phyloP scores from a whole-genome alignment of 1,140 invertebrate species.

The Chelonus insularis region DNA sequence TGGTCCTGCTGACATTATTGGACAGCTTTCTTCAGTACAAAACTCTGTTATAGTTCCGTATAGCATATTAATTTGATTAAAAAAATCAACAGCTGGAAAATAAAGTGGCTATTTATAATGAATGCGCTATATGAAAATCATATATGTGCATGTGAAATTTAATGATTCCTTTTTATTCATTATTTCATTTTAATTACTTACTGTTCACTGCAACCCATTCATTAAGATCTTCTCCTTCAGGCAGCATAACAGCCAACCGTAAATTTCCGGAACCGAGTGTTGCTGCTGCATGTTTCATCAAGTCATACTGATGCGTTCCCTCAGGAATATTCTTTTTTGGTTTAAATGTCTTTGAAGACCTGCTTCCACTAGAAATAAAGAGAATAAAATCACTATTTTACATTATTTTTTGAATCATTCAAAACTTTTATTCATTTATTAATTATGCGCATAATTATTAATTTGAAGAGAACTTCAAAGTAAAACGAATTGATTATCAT shows the following conservation, averaged over 20 bases:
- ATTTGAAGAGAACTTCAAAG: too few relatives aligned
- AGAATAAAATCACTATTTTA: constrained; percentile 26
- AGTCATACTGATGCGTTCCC: constrained; percentile 97
- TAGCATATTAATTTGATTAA: constrained; percentile 99
- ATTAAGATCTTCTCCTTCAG: constrained; percentile 98
- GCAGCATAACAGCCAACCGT: constrained; percentile 91
- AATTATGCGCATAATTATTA: too few relatives aligned
- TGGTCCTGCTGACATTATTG: constrained; percentile 96
- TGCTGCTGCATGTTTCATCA: constrained; percentile 99
- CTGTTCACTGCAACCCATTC: constrained; percentile 99
- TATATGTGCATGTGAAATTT: too few relatives aligned
- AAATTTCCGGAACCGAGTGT: constrained; percentile 98
- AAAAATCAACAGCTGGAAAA: constrained; percentile 94
- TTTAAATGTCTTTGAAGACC: constrained; percentile 96
- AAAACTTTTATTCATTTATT: too few relatives aligned
- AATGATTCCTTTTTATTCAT: neutral
- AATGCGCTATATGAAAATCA: too few relatives aligned
- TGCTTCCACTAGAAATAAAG: constrained; percentile 68
- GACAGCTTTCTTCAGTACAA: constrained; percentile 96
- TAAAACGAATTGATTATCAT: too few relatives aligned
- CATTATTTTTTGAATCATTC: too few relatives aligned
- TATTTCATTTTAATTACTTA: constrained; percentile 62
- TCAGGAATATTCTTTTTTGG: constrained; percentile 99
- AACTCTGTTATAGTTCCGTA: constrained; percentile 99
- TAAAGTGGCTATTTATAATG: too few relatives aligned